Percentiles rank a stretch among this genome's conserved stretches.
These are phyloP conservation scores for Miichthys miiuy DNA, from an alignment of 2,797 vertebrate genomes.

Conservation along the genomic window DNA sequence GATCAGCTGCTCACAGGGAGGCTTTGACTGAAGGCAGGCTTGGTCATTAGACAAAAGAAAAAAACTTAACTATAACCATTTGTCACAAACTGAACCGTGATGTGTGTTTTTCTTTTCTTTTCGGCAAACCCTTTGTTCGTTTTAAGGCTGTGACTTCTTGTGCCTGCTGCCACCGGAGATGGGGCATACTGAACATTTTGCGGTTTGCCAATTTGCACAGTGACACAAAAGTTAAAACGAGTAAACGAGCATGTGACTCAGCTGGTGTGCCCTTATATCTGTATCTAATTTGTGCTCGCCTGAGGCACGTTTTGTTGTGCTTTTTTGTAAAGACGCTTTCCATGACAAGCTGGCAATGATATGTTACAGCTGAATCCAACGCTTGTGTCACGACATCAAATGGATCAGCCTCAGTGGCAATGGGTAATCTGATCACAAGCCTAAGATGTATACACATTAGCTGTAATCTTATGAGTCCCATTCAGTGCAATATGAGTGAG, in stretches of 20 bases:
- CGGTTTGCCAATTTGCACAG: slow-evolving; percentile 47
- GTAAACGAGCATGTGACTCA: slow-evolving; percentile 21
- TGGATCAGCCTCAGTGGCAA: slow-evolving; percentile 49
- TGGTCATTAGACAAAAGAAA: slow-evolving; percentile 65
- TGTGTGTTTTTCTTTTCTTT: slow-evolving; percentile 42
- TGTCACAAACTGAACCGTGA: slow-evolving; percentile 49
- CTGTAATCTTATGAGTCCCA: slow-evolving; percentile 49
- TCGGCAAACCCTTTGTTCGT: slow-evolving; percentile 57
- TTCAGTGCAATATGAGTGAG: slow-evolving; percentile 31
- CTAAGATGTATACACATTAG: slow-evolving; percentile 47
- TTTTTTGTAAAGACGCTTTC: not conserved
- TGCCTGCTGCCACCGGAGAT: slow-evolving; percentile 46
- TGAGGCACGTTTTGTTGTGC: slow-evolving; percentile 29
- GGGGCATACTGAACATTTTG: slow-evolving; percentile 51
- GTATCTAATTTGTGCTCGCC: slow-evolving; percentile 53
- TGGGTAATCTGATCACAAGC: slow-evolving; percentile 50
- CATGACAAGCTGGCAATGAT: slow-evolving; percentile 43
- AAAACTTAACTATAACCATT: slow-evolving; percentile 48
- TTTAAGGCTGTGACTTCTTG: slow-evolving; percentile 49
- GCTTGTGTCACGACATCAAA: slow-evolving; percentile 44
- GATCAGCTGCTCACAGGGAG: slow-evolving; percentile 71
- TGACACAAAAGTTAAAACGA: slow-evolving; percentile 40
- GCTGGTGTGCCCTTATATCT: slow-evolving; percentile 39
- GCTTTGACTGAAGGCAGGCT: slow-evolving; percentile 72
- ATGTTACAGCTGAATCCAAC: slow-evolving; percentile 32